Percentiles rank a stretch among this genome's conserved stretches.
Evolutionary conservation across 2,113 vertebrate genomes (phyloP).

Genomic region (Peromyscus leucopus): DNA sequence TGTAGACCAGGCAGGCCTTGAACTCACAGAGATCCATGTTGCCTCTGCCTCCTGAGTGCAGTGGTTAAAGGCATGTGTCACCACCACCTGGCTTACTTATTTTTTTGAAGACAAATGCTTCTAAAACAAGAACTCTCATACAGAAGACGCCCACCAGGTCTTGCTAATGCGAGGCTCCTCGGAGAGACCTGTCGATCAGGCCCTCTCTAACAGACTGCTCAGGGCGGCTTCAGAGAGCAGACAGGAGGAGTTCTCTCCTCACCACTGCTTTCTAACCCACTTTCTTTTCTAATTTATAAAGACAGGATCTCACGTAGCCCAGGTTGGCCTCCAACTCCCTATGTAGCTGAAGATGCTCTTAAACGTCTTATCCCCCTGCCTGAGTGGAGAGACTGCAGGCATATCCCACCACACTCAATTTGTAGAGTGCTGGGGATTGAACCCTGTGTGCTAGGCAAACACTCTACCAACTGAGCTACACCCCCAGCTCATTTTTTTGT

Average conservation of each 20-base stretch:
- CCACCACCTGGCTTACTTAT: background rate
- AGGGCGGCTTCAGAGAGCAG: background rate
- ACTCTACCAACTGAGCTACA: background rate
- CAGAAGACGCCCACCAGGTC: background rate
- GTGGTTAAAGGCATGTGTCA: background rate
- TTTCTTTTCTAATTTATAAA: background rate
- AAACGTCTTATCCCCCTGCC: background rate
- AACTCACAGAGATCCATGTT: background rate
- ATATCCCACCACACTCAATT: background rate
- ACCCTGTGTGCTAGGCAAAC: background rate
- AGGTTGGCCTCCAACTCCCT: background rate
- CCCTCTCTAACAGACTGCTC: background rate
- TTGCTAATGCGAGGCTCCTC: background rate
- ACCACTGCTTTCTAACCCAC: background rate
- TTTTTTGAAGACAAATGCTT: conserved; percentile 5
- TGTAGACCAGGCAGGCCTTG: background rate
- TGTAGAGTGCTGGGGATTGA: background rate
- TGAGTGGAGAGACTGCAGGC: background rate
- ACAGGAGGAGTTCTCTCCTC: background rate
- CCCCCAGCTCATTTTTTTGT: background rate
- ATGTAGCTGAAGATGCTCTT: background rate
- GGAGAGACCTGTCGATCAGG: background rate
- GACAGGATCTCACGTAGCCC: background rate
- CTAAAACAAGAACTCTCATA: background rate
- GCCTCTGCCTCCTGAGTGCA: background rate